A percentile compares a stretch with the other conserved stretches of the same genome.
These are phyloP conservation scores for Rhizomys pruinosus DNA, from an alignment of 2,113 vertebrate genomes.

Conservation along the genomic window DNA sequence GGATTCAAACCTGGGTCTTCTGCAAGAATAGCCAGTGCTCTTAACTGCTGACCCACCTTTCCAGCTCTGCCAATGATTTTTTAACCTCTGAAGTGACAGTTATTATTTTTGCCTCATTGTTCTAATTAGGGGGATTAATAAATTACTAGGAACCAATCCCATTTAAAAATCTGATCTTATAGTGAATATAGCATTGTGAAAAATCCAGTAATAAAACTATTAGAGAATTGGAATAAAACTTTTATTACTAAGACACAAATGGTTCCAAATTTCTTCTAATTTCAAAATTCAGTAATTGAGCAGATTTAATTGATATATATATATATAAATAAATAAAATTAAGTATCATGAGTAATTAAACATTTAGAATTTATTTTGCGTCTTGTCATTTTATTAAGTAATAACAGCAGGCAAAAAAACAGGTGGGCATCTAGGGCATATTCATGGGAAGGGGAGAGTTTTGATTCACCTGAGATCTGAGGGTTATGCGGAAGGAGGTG, in stretches of 20 bases:
- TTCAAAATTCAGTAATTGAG: not conserved
- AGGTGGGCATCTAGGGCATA: no score
- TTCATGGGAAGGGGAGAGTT: not conserved
- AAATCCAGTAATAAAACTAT: not conserved
- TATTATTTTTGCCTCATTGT: not conserved
- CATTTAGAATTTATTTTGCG: not conserved
- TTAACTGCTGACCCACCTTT: no score
- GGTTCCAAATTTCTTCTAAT: not conserved
- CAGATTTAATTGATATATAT: not conserved
- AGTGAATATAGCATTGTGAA: not conserved
- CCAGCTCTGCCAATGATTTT: not conserved
- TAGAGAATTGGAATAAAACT: not conserved
- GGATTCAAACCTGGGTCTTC: no score
- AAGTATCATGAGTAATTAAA: not conserved
- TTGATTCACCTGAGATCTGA: not conserved
- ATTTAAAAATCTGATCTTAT: slow-evolving; percentile 11
- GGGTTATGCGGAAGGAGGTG: not conserved
- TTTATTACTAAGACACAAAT: not conserved
- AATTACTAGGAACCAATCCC: not conserved
- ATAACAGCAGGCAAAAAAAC: not conserved
- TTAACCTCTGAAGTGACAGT: not conserved
- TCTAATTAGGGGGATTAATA: not conserved
- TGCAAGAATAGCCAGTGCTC: no score
- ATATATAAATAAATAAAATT: not conserved
- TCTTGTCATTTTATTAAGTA: not conserved